Evolutionary conservation across 2,113 vertebrate genomes (phyloP).

Genomic region (Tachycineta bicolor): DNA sequence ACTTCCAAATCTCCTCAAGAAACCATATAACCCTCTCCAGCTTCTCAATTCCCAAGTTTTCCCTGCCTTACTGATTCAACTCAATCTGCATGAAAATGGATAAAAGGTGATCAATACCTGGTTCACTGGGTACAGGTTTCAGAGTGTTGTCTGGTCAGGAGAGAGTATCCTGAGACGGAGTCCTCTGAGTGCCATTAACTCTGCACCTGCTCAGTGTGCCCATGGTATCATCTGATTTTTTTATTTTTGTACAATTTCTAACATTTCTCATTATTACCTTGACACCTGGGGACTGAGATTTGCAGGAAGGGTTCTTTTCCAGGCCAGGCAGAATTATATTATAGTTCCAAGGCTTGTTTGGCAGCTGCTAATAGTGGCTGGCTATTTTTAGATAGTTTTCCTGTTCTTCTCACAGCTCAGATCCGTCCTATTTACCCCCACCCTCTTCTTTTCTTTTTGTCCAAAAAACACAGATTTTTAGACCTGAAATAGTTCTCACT

Average conservation of each 20-base stretch:
- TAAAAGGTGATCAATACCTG: not conserved
- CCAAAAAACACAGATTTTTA: not conserved
- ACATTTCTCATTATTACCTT: slow-evolving; percentile 11
- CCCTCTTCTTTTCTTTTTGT: not conserved
- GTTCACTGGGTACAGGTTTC: not conserved
- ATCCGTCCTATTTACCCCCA: slow-evolving; percentile 40
- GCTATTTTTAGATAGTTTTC: slow-evolving; percentile 62
- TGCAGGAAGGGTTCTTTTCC: slow-evolving; percentile 11
- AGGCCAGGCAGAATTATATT: slow-evolving; percentile 38
- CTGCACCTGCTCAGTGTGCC: not conserved
- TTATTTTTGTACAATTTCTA: not conserved
- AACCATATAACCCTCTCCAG: not conserved
- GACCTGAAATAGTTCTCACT: not conserved
- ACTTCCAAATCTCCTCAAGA: not conserved
- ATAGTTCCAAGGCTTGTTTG: slow-evolving; percentile 37
- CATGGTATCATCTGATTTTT: not conserved
- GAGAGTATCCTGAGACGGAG: not conserved
- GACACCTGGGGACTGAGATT: slow-evolving; percentile 15
- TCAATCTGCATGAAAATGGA: not conserved
- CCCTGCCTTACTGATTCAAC: not conserved
- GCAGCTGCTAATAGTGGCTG: slow-evolving; percentile 32
- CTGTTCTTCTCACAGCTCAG: not conserved
- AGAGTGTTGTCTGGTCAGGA: not conserved
- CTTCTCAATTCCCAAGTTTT: not conserved
- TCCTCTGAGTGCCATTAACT: not conserved